Evolutionary conservation across 2,888 invertebrate species (phyloP).

Genomic region (Apodemia mormo): DNA sequence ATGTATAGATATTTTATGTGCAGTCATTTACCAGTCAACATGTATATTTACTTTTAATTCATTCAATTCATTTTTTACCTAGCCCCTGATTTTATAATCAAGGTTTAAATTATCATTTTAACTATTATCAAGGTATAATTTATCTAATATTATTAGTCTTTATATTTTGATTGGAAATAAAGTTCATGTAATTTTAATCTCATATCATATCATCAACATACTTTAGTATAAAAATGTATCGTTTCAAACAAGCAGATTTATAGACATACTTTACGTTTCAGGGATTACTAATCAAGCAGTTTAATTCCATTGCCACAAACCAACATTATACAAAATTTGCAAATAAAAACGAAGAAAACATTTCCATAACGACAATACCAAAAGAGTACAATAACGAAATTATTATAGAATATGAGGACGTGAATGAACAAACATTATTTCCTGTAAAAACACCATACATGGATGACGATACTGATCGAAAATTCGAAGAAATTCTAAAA

Average conservation of each 20-base stretch:
- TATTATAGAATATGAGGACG: slow-evolving; percentile 70
- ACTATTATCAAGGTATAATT: too few relatives aligned
- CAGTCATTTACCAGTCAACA: too few relatives aligned
- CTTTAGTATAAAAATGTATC: neutral
- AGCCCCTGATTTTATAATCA: neutral
- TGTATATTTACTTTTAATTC: neutral
- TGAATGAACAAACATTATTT: slow-evolving; percentile 56
- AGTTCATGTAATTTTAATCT: neutral
- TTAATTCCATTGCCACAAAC: slow-evolving; percentile 69
- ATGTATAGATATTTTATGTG: too few relatives aligned
- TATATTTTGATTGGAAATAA: too few relatives aligned
- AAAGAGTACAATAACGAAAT: slow-evolving; percentile 57
- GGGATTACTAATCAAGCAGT: slow-evolving; percentile 76
- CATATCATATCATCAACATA: neutral
- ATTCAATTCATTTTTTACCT: neutral
- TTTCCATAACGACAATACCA: slow-evolving; percentile 58
- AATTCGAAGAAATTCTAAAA: slow-evolving; percentile 68
- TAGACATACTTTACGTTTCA: slow-evolving; percentile 49
- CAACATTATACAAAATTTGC: slow-evolving; percentile 66
- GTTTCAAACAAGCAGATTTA: neutral
- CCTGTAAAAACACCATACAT: slow-evolving; percentile 60
- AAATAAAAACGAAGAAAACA: slow-evolving; percentile 50
- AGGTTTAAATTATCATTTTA: too few relatives aligned
- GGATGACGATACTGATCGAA: slow-evolving; percentile 66
- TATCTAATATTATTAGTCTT: too few relatives aligned